Conservation (phyloP, 2,113 vertebrate species). For the Crocuta crocuta region DNA sequence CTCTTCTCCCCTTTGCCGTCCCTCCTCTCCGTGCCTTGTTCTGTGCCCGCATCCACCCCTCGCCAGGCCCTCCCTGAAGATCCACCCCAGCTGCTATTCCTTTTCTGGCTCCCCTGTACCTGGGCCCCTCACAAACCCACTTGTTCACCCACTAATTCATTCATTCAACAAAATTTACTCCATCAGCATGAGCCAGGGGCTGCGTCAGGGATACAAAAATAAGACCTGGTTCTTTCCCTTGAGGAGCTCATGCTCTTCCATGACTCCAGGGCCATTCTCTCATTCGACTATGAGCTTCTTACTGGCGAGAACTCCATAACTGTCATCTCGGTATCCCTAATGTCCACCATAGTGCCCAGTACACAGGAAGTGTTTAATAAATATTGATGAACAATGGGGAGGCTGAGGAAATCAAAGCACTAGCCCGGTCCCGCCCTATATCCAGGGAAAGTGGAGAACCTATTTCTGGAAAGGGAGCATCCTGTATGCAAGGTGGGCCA, state of each 20-base stretch:
- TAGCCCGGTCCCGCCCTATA: neutral
- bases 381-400: neutral
- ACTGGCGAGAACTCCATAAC: neutral
- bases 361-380: neutral
- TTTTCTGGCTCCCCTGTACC: neutral
- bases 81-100: neutral
- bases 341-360: neutral
- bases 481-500: neutral
- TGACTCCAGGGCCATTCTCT: neutral
- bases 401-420: neutral
- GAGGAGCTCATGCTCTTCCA: neutral
- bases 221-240: neutral
- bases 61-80: neutral
- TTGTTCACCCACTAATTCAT: neutral
- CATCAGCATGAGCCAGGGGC: neutral
- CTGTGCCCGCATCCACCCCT: neutral
- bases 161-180: neutral
- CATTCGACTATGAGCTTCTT: neutral
- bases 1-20: neutral
- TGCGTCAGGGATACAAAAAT: neutral
- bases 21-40: neutral
- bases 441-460: neutral
- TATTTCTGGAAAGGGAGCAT: neutral
- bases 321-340: neutral
- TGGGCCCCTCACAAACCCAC: neutral